These are phyloP conservation scores for Haliclona indistincta DNA, from an alignment of 37 sponge, comb jelly and placozoan species.

Conservation along the genomic window DNA sequence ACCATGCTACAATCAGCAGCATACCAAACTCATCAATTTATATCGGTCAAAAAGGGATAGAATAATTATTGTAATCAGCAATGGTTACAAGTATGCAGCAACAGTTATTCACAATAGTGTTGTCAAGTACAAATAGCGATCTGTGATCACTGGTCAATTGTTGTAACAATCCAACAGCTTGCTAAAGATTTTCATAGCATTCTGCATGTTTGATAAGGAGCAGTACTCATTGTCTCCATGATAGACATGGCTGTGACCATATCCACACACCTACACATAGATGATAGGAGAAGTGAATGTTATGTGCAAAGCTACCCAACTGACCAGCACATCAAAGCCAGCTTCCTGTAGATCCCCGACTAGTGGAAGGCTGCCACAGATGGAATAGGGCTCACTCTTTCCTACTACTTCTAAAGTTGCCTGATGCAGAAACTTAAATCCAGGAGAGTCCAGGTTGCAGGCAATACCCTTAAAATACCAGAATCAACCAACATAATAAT, in stretches of 20 bases:
- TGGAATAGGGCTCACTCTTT: slow-evolving; percentile 65
- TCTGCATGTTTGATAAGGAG: slow-evolving; percentile 24
- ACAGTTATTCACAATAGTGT: too few species aligned
- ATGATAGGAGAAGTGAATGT: too few species aligned
- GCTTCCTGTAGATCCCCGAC: slow-evolving; percentile 74
- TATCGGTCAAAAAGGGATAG: too few species aligned
- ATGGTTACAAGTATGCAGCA: too few species aligned
- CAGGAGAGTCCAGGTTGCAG: slow-evolving; percentile 69
- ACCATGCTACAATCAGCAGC: too few species aligned
- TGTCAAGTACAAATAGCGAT: too few species aligned
- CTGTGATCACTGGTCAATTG: too few species aligned
- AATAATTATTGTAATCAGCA: too few species aligned
- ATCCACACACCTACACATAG: slow-evolving; percentile 7
- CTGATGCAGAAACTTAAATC: slow-evolving; percentile 38
- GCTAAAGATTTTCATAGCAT: slow-evolving; percentile 20
- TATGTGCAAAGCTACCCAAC: too few species aligned
- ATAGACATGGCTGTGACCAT: slow-evolving; percentile 35
- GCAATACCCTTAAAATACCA: slow-evolving; percentile 65
- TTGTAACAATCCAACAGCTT: neutral
- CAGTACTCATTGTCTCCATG: slow-evolving; percentile 56
- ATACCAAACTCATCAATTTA: too few species aligned
- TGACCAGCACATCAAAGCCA: slow-evolving; percentile 77
- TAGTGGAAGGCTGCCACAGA: slow-evolving; percentile 78
- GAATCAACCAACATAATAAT: too few species aligned
- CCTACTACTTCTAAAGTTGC: slow-evolving; percentile 74